Evolutionary conservation across 2,888 invertebrate genomes (phyloP), one percentile per base, ranked within the genome.

Genomic region (Tanytarsus gracilentus): DNA sequence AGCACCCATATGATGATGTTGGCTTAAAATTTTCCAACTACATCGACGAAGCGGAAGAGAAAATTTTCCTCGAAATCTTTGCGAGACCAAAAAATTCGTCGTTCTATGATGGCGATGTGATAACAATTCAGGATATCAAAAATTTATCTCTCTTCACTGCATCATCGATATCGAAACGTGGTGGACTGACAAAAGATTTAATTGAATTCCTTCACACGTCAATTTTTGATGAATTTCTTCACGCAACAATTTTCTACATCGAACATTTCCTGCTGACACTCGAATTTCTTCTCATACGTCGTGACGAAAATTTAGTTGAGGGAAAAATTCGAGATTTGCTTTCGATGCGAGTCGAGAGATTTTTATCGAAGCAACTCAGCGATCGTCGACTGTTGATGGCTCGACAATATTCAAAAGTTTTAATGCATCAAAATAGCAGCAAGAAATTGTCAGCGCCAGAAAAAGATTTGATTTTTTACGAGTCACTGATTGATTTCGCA

Each of bases 181-280:
- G n/a, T n/a, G n/a, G n/a, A n/a, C 66, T 65, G 0, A 67, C 66
- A 1, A 61, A 63, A 21, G 64, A 65, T 11, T 70, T 73, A 30
- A 58, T 73, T 18, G 63, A 67, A 2, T 72, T 74, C 18, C 51
- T 74, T 21, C 69, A 72, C 56, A 69, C 67, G 1, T 65, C 67
- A n/a, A 64, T 66, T 0, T 67, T 71, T 0, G 67, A 71, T 58
- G 63, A 64, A 9, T 67, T 73, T 39, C 55, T 73, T 0, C 69
- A 71, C 53, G 67, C 71, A 0, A 62, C 72, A 14, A 66, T 72
- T 29, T 71, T 72, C 11, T 73, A 73, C 64, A 72, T 73, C 26
- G 73, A 73, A 62, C 66, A 72, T 61, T 74, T 69, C 61, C 60
- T 74, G n/a, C 69, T 69, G 21, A 61, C 71, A 53, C 70, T 71